Percentiles rank a stretch among this genome's conserved stretches.
These are phyloP conservation scores for Antigone vipio DNA, from an alignment of 2,113 vertebrate species.

Conservation along the genomic window DNA sequence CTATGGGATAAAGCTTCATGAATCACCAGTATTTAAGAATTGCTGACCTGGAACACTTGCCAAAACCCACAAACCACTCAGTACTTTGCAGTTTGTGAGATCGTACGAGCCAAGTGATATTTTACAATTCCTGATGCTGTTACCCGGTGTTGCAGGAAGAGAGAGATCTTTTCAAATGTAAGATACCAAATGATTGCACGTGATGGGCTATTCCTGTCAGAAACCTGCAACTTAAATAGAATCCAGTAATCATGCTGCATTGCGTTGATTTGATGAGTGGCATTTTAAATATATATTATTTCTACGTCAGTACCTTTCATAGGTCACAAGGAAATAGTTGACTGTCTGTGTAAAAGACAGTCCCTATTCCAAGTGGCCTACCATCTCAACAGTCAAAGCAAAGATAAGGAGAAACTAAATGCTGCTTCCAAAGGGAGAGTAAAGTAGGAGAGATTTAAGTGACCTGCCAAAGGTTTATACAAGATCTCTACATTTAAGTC, in stretches of 20 bases:
- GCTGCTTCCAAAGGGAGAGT: neutral
- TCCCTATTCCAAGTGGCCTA: neutral
- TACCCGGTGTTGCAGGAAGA: neutral
- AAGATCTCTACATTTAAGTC: neutral
- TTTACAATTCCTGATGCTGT: neutral
- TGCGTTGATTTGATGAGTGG: neutral
- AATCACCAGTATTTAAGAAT: neutral
- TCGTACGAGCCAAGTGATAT: neutral
- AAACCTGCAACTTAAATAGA: neutral
- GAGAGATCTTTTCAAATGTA: neutral
- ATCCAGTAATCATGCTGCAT: neutral
- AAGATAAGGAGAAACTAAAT: neutral
- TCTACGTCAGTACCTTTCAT: neutral
- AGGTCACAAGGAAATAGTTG: neutral
- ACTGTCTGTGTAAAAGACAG: neutral
- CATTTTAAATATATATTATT: neutral
- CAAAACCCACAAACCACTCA: neutral
- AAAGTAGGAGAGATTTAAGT: neutral
- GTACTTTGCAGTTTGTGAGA: neutral
- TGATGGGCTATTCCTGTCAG: neutral
- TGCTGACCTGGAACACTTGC: neutral
- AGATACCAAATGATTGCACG: neutral
- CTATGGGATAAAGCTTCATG: neutral
- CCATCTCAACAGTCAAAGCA: neutral
- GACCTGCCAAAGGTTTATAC: neutral